Evolutionary conservation across 1,140 invertebrate species (phyloP).

Genomic region (Drosophila nigrodunni): DNA sequence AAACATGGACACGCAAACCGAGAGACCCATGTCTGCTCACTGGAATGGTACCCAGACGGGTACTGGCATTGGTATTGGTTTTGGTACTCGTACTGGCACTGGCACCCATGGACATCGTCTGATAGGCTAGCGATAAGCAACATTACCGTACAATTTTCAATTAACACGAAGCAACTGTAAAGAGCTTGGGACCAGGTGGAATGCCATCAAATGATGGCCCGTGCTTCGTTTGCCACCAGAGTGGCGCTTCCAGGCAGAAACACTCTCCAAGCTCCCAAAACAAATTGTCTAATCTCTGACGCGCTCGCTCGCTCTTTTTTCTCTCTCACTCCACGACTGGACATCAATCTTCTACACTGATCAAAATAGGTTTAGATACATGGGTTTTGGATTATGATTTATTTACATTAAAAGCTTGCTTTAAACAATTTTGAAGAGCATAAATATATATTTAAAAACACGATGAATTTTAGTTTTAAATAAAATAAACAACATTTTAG

Average conservation of each 20-base stretch:
- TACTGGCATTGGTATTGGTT: constrained; percentile 1
- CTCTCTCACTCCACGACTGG: constrained; percentile 8
- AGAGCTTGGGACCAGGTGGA: constrained; percentile 29
- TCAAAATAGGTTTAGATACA: too few relatives aligned
- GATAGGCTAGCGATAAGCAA: constrained; percentile 76
- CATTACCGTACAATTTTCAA: constrained; percentile 82
- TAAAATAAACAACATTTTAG: too few relatives aligned
- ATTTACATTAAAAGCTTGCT: too few relatives aligned
- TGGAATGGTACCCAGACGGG: constrained; percentile 1
- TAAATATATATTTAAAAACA: too few relatives aligned
- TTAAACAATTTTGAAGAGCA: too few relatives aligned
- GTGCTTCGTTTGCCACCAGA: constrained; percentile 32
- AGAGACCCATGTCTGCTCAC: constrained; percentile 33
- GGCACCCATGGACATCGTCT: constrained; percentile 23
- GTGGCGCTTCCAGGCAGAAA: constrained; percentile 68
- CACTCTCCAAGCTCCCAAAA: constrained; percentile 51
- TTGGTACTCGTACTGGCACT: too few relatives aligned
- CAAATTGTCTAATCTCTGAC: constrained; percentile 75
- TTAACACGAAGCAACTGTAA: constrained; percentile 74
- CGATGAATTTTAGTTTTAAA: too few relatives aligned
- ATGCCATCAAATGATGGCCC: constrained; percentile 52
- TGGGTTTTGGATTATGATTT: too few relatives aligned
- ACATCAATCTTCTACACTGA: neutral
- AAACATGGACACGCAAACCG: constrained; percentile 65
- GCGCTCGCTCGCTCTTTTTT: neutral